These are phyloP conservation scores for Sericinus montela DNA, from an alignment of 2,888 invertebrate species.

Conservation along the genomic window DNA sequence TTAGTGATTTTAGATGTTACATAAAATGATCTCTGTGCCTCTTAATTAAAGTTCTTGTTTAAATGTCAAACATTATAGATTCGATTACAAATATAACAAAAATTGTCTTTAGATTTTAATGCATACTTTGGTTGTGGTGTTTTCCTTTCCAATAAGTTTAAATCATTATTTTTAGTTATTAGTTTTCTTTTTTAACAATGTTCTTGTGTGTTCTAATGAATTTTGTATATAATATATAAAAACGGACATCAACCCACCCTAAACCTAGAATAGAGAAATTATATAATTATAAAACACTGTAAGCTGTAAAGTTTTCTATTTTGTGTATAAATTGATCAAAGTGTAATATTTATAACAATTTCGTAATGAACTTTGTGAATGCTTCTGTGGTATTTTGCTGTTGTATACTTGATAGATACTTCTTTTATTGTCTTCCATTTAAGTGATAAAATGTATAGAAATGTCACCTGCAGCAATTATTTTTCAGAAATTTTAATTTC, in stretches of 20 bases:
- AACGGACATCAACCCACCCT: conserved; percentile 75
- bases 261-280: conserved; percentile 51
- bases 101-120: conserved; percentile 3
- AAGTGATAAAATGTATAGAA: background rate
- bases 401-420: background rate
- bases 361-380: too few relatives aligned
- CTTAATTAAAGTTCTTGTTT: background rate
- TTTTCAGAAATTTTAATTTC: too few relatives aligned
- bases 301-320: background rate
- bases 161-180: conserved; percentile 1
- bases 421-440: conserved; percentile 11
- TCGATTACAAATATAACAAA: too few relatives aligned
- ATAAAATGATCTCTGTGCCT: conserved; percentile 9
- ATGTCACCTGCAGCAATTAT: background rate
- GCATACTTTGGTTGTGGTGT: conserved; percentile 27
- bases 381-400: background rate
- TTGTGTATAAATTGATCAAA: background rate
- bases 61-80: background rate
- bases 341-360: background rate
- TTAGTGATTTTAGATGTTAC: background rate
- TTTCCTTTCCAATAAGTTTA: conserved; percentile 9
- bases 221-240: conserved; percentile 46
- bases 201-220: background rate
- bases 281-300: conserved; percentile 18
- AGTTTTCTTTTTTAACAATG: background rate